Percentiles rank a stretch among this genome's conserved stretches.
These are phyloP conservation scores for Erethizon dorsatum DNA, from an alignment of 2,797 vertebrate species.

Conservation along the genomic window DNA sequence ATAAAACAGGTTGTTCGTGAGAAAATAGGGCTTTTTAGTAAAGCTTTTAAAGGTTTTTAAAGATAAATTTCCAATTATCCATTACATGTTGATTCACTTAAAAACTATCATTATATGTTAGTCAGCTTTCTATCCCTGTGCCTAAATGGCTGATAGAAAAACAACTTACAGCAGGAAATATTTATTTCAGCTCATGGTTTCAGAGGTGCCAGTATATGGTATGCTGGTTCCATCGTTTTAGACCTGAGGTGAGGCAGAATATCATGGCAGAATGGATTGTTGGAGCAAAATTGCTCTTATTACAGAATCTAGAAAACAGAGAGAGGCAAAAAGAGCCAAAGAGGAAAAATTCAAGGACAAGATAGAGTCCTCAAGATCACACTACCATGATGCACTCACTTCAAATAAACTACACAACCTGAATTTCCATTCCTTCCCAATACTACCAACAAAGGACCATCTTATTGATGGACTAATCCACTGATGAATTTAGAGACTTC, in stretches of 20 bases:
- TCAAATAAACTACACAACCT: background rate
- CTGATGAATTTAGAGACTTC: background rate
- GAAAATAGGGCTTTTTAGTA: constrained; percentile 4
- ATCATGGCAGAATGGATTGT: background rate
- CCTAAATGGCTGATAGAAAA: background rate
- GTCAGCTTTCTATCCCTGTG: background rate
- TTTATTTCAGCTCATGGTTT: background rate
- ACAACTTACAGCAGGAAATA: background rate
- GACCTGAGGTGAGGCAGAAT: background rate
- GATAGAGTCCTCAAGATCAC: background rate
- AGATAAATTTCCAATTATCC: background rate
- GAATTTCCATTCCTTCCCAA: background rate
- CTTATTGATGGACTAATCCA: background rate
- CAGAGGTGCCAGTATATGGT: background rate
- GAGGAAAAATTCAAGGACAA: background rate
- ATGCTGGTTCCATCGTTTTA: background rate
- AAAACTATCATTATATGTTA: background rate
- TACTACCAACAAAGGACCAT: background rate
- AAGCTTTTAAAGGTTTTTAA: background rate
- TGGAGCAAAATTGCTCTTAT: background rate
- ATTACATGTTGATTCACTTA: background rate
- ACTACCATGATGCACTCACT: background rate
- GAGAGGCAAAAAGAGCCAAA: background rate
- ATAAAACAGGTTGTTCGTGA: background rate
- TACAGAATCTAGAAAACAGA: background rate